Base-by-base conservation (phyloP, 2,888 invertebrate genomes). In the Lamproptera curius region DNA sequence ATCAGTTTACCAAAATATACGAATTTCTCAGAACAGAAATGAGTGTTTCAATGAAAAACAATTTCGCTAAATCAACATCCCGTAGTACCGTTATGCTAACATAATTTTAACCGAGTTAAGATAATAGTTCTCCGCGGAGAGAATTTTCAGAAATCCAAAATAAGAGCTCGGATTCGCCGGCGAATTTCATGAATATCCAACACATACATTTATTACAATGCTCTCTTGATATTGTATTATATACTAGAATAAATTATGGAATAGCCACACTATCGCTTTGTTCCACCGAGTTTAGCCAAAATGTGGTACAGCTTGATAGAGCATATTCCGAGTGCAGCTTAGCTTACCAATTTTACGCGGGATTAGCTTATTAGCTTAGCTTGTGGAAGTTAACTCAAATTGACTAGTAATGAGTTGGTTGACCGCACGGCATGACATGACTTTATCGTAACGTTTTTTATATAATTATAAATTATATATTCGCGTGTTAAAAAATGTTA, bases 231-330 rank as follows among this genome's bases (percentile, higher is more conserved):
- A 28, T n/a, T n/a, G 28, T 28, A 28, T 28, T 28, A 28, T 28
- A 28, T 28, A n/a, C 10, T 2, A 9, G 28, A 28, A 28, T 28
- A 28, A 10, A 28, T 28, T 28, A 28, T 28, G 9, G 28, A 28
- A 28, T 28, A 28, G 28, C 28, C 9, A 2, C 28, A n/a, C 28
- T 42, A n/a, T n/a, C n/a, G 26, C 50, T 33, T 42, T 50, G 28
- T 49, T 46, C 37, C 20, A 40, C 46, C 41, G 40, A 15, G 47
- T 33, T 20, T n/a, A 23, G 23, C 28, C 37, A 28, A 28, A n/a
- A 9, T 28, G 28, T 28, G 4, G 9, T 28, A 9, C 9, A 28
- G n/a, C 28, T 28, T 28, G 9, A 28, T 28, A n/a, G n/a, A n/a
- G 28, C 28, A 10, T 9, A 28, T 8, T 28, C n/a, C n/a, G 28